A percentile compares a stretch with the other conserved stretches of the same genome.
Evolutionary conservation across 2,113 vertebrate genomes (phyloP).

Genomic region (Sakesphorus luctuosus): DNA sequence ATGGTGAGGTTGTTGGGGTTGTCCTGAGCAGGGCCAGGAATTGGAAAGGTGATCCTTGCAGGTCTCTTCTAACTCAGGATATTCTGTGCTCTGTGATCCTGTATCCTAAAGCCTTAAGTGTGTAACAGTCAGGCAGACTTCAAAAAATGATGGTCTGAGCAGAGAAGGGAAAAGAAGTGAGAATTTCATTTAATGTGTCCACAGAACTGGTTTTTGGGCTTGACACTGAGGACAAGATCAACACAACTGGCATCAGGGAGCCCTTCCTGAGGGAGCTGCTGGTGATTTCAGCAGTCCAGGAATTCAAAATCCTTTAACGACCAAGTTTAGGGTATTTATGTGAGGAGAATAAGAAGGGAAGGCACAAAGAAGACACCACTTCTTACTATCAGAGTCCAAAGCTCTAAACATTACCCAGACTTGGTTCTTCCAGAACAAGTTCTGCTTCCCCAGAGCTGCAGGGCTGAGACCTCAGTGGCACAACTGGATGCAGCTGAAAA

Average conservation of each 20-base stretch:
- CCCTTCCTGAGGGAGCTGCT: background rate
- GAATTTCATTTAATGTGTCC: fast-evolving
- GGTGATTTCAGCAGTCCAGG: background rate
- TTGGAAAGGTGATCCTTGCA: too few species aligned
- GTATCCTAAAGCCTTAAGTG: background rate
- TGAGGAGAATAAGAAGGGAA: background rate
- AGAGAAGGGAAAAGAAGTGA: background rate
- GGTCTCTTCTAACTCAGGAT: background rate
- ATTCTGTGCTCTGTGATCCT: background rate
- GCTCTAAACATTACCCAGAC: background rate
- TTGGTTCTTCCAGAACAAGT: background rate
- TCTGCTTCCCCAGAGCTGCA: background rate
- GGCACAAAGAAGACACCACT: background rate
- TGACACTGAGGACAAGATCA: background rate
- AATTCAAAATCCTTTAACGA: background rate
- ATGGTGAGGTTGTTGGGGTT: background rate
- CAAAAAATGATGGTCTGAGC: fast-evolving
- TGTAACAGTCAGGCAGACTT: background rate
- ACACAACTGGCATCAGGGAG: background rate
- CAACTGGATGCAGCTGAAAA: background rate
- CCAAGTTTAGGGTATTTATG: background rate
- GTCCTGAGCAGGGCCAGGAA: background rate
- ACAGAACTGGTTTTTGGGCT: background rate
- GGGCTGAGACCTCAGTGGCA: background rate
- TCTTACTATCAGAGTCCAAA: background rate